Evolutionary conservation across 2,888 invertebrate genomes (phyloP).

Genomic region (Ochropacha duplaris): DNA sequence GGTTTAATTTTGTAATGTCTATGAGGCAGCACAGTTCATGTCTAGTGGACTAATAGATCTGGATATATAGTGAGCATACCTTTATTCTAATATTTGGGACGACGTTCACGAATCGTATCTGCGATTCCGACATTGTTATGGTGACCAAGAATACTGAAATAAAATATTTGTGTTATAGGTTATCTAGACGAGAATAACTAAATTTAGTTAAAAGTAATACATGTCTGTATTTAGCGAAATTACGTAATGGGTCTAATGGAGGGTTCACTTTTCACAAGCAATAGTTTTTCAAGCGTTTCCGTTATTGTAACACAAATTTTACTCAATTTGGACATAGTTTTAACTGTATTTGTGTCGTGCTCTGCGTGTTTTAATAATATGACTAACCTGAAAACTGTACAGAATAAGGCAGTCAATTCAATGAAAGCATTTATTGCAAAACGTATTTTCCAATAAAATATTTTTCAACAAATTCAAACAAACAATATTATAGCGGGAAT

Average conservation of each 20-base stretch:
- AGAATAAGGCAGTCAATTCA: no score
- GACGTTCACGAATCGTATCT: conserved; percentile 48
- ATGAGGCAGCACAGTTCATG: no score
- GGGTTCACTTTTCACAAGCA: no score
- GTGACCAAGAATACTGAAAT: background rate
- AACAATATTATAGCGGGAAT: conserved; percentile 55
- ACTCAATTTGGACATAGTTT: background rate
- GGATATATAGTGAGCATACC: conserved; percentile 41
- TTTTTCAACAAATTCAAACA: conserved; percentile 24
- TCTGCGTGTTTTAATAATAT: background rate
- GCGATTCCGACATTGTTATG: conserved; percentile 13
- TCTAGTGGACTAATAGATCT: no score
- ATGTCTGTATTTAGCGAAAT: no score
- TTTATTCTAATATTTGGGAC: conserved; percentile 44
- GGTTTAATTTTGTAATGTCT: no score
- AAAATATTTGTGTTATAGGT: background rate
- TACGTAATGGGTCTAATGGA: no score
- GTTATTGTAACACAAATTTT: background rate
- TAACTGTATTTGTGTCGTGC: background rate
- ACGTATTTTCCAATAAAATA: background rate
- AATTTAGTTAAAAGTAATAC: no score
- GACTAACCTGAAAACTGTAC: background rate
- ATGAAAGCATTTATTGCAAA: background rate
- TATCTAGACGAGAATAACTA: no score
- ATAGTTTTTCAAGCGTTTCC: no score